Conservation (phyloP, 2,888 invertebrate genomes). For the Megaustenia siamemsis region DNA sequence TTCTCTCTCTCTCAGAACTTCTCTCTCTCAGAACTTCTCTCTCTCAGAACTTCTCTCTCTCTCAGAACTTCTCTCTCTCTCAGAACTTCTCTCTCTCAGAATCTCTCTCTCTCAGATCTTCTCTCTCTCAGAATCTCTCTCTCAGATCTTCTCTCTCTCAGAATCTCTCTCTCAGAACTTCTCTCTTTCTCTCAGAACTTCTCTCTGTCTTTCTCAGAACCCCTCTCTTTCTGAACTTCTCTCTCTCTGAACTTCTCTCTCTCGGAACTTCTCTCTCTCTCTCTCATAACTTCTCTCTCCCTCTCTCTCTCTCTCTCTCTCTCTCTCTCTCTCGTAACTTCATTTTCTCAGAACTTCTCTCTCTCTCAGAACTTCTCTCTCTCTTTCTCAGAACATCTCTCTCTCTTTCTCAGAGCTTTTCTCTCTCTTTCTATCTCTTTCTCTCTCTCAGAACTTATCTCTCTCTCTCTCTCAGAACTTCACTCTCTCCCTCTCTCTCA, state of each 20-base stretch:
- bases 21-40: too few species aligned
- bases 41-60: too few species aligned
- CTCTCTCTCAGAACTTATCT: neutral
- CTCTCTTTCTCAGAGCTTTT: neutral
- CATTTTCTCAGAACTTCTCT: neutral
- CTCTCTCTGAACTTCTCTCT: neutral
- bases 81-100: too few species aligned
- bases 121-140: conserved; percentile 28
- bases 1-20: too few species aligned
- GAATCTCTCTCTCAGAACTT: too few species aligned
- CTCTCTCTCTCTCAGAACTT: neutral
- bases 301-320: neutral
- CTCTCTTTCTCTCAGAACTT: too few species aligned
- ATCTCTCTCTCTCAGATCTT: too few species aligned
- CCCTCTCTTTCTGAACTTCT: neutral
- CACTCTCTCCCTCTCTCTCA: neutral
- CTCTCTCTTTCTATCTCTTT: neutral
- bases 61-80: too few species aligned
- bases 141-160: neutral
- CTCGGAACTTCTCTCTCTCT: neutral
- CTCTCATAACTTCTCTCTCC: neutral
- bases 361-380: neutral
- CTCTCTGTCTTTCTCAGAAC: neutral
- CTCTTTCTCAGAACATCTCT: neutral
- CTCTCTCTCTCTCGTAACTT: neutral